Conservation (phyloP, 2,113 vertebrate species). For the Oreochromis tanganicae region DNA sequence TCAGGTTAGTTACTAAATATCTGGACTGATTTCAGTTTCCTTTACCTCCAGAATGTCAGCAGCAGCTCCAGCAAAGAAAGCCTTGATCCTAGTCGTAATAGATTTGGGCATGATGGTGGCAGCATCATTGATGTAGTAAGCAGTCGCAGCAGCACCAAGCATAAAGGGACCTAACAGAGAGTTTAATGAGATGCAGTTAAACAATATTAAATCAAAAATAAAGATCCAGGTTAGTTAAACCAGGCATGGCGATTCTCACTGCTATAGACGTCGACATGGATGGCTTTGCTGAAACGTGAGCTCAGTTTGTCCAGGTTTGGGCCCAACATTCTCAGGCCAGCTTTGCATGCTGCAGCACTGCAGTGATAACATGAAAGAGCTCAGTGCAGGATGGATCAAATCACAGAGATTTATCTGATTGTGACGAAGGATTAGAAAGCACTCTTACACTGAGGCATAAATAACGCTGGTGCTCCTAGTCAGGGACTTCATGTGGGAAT, state of each 20-base stretch:
- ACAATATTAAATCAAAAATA: neutral
- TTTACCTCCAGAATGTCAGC: constrained; percentile 80
- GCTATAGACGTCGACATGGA: constrained; percentile 51
- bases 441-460: constrained; percentile 73
- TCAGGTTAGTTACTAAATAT: neutral
- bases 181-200: neutral
- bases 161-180: constrained; percentile 67
- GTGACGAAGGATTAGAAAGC: neutral
- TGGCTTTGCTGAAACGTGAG: constrained; percentile 75
- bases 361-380: neutral
- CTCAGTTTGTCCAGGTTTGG: constrained; percentile 67
- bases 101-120: constrained; percentile 73
- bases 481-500: constrained; percentile 80
- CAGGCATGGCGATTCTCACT: constrained; percentile 62
- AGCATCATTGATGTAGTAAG: constrained; percentile 78
- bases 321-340: constrained; percentile 77
- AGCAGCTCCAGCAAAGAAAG: constrained; percentile 71
- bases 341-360: constrained; percentile 78
- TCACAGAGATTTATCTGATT: neutral
- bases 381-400: neutral
- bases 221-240: neutral
- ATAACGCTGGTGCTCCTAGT: constrained; percentile 66
- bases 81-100: constrained; percentile 70
- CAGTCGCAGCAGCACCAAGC: constrained; percentile 73
- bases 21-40: neutral